Base-by-base conservation (phyloP, 2,888 invertebrate genomes). In the Hydropsyche betteni region DNA sequence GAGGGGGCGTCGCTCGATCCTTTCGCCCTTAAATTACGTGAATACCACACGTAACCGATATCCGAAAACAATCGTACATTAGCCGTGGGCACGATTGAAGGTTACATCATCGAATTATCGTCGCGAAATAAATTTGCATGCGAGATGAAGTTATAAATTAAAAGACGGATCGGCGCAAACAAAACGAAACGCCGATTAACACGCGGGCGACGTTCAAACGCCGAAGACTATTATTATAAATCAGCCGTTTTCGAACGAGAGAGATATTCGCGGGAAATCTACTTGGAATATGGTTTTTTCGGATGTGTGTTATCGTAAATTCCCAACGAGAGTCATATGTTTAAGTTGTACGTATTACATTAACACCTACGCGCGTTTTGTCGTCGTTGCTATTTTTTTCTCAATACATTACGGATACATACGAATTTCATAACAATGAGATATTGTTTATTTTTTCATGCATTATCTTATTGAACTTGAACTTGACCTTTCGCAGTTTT, bases 71-170 rank as follows among this genome's bases (percentile, higher is more conserved):
- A 44, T 44, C 44, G 44, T 44, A 44, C 3, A 8, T 44, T 44
- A 4, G 24, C 44, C 10, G 44, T 44, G 44, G 44, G 55, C 55
- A 14, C 12, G 6, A 10, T 55, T 3, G 2, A 55, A n/a, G 16
- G 16, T 55, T 6, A 55, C 55, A 55, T 14, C 55, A 55, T 55
- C 55, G 55, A 24, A 36, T 61, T 33, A 7, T 8, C 64, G 24
- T 64, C 77, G 69, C 55, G 64, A 77, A 68, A 75, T 74, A 75
- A 72, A 77, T 77, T 77, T 64, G 50, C 71, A 73, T 75, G 75
- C 70, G 75, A 58, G 73, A 77, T 50, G 69, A 75, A 77, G 58
- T 33, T 69, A 77, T 74, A 72, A 74, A 69, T 75, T 58, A 36
- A 24, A 58, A 53, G 68, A 38, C 64, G 69, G 73, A 10, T 52